A percentile compares a stretch with the other conserved stretches of the same genome.
phyloP scores from a whole-genome alignment of 2,888 invertebrate species.

The Ephialtes manifestator region DNA sequence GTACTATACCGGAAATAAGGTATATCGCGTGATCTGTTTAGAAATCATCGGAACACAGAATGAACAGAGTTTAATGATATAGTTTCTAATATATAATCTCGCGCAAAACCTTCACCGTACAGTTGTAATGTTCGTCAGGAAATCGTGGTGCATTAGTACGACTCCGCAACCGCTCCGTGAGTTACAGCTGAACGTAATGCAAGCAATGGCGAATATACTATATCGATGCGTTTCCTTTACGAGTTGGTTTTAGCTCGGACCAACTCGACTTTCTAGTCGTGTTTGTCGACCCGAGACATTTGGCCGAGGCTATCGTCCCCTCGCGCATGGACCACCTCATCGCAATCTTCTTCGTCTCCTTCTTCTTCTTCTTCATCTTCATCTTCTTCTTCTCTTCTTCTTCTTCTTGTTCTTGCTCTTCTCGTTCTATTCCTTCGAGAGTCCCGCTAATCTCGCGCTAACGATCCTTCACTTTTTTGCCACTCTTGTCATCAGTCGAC shows the following conservation, averaged over 20 bases:
- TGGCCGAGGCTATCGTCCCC: constrained; percentile 10
- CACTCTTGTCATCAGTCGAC: constrained; percentile 4
- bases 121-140: constrained; percentile 25
- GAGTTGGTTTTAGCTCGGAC: constrained; percentile 11
- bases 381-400: neutral
- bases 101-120: neutral
- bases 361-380: constrained; percentile 5
- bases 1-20: constrained; percentile 26
- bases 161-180: neutral
- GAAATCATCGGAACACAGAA: constrained; percentile 29
- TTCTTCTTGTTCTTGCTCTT: too few relatives aligned
- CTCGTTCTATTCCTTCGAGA: neutral
- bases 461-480: constrained; percentile 26
- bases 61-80: constrained; percentile 11
- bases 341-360: constrained; percentile 6
- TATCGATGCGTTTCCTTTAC: constrained; percentile 24
- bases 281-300: constrained; percentile 41
- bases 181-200: neutral
- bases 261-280: constrained; percentile 34
- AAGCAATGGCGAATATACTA: constrained; percentile 5
- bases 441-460: constrained; percentile 35
- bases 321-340: constrained; percentile 14
- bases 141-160: neutral
- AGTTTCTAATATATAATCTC: constrained; percentile 38
- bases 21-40: constrained; percentile 23